A percentile compares a stretch with the other conserved stretches of the same genome.
These are phyloP conservation scores for Electrona antarctica DNA, from an alignment of 2,113 vertebrate genomes.

Conservation along the genomic window DNA sequence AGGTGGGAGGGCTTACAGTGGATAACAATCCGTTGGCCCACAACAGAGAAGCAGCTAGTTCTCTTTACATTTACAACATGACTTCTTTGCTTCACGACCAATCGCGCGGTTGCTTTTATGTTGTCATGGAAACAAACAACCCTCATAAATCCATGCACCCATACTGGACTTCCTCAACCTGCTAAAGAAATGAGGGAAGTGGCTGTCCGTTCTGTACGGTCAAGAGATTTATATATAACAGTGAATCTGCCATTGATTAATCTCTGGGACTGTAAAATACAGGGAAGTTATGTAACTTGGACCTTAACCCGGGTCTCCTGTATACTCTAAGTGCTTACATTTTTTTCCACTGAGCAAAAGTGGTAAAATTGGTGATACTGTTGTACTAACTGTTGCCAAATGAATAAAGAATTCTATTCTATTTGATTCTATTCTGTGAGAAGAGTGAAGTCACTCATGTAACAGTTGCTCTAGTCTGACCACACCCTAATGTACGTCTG, in stretches of 20 bases:
- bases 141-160: not conserved
- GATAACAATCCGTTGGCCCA: conserved; percentile 7
- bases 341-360: not conserved
- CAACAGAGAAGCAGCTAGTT: not conserved
- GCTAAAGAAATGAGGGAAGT: not conserved
- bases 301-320: too few species aligned
- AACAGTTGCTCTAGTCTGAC: too few species aligned
- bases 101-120: conserved; percentile 4
- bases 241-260: not conserved
- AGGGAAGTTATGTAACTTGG: too few species aligned
- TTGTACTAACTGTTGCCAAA: too few species aligned
- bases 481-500: too few species aligned
- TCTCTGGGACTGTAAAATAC: too few species aligned
- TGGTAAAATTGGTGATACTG: not conserved
- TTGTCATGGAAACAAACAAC: conserved; percentile 20
- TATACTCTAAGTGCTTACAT: not conserved
- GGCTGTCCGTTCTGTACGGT: not conserved
- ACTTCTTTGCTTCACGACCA: not conserved
- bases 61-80: not conserved
- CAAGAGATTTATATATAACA: not conserved
- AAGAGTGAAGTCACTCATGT: too few species aligned
- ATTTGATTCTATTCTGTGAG: too few species aligned
- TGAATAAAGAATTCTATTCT: too few species aligned
- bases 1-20: not conserved
- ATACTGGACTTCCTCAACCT: not conserved